Percentiles rank a stretch among this genome's conserved stretches.
These are phyloP conservation scores for Upupa epops DNA, from an alignment of 2,113 vertebrate genomes.

Conservation along the genomic window DNA sequence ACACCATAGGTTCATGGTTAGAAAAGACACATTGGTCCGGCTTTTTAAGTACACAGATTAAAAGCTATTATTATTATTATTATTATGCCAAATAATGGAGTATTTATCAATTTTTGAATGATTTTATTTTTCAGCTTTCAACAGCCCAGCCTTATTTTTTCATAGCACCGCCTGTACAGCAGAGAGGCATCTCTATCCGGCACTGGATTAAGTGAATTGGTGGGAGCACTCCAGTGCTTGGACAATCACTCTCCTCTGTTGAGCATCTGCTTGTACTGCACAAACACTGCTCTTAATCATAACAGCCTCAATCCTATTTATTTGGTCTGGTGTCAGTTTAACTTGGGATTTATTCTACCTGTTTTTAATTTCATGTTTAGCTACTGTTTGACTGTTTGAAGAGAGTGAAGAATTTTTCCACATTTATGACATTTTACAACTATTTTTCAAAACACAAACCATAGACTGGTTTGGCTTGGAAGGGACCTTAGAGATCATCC, in stretches of 20 bases:
- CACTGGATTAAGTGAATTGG: not conserved
- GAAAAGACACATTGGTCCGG: not conserved
- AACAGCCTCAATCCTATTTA: conserved; percentile 53
- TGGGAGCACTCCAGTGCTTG: not conserved
- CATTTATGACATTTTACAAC: not conserved
- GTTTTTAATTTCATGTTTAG: not conserved
- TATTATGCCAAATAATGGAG: not conserved
- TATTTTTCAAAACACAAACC: not conserved
- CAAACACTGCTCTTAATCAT: conserved; percentile 36
- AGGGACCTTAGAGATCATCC: too few relatives aligned
- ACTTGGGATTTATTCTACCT: conserved; percentile 29
- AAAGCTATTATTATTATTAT: not conserved
- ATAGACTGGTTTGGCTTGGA: too few relatives aligned
- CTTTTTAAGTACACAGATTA: not conserved
- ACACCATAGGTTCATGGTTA: not conserved
- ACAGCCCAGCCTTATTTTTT: not conserved
- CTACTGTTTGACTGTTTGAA: not conserved
- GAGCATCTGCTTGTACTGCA: conserved; percentile 30
- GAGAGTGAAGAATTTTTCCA: not conserved
- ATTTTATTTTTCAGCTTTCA: not conserved
- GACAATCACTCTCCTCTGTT: not conserved
- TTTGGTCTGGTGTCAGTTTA: conserved; percentile 39
- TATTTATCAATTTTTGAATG: not conserved
- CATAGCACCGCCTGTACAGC: not conserved
- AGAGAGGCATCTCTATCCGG: not conserved